Conservation (phyloP, 2,113 vertebrate species). For the Hydrochoerus hydrochaeris region DNA sequence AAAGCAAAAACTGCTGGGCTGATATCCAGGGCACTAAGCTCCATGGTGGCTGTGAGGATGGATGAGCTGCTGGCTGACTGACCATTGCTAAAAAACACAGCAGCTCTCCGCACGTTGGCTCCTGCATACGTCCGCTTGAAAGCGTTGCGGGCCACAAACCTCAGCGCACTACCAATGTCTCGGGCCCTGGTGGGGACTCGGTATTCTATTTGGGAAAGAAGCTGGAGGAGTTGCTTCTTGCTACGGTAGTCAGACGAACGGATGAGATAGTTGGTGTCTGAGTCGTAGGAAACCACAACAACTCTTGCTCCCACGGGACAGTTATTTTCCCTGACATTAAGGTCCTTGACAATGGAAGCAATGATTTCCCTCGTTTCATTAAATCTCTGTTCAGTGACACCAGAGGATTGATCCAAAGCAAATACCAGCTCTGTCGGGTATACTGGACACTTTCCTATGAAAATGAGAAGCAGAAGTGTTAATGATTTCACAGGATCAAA, state of each 20-base stretch:
- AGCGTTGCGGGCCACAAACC: slow-evolving; percentile 88
- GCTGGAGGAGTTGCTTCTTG: slow-evolving; percentile 86
- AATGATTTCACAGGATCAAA: background rate
- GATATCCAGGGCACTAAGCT: slow-evolving; percentile 87
- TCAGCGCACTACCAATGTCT: slow-evolving; percentile 88
- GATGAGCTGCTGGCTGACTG: slow-evolving; percentile 56
- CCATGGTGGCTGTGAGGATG: slow-evolving; percentile 87
- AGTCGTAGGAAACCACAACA: slow-evolving; percentile 86
- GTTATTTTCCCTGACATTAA: slow-evolving; percentile 88
- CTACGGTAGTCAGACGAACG: slow-evolving; percentile 87
- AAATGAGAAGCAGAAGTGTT: slow-evolving; percentile 22
- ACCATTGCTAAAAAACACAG: slow-evolving; percentile 87
- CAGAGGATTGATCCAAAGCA: slow-evolving; percentile 89
- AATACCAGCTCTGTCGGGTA: slow-evolving; percentile 93
- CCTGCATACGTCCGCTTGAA: slow-evolving; percentile 88
- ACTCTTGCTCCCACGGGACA: slow-evolving; percentile 90
- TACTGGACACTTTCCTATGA: slow-evolving; percentile 84
- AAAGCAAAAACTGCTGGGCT: slow-evolving; percentile 86
- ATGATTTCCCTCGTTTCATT: slow-evolving; percentile 84
- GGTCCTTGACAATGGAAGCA: slow-evolving; percentile 82
- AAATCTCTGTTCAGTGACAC: slow-evolving; percentile 82
- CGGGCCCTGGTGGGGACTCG: slow-evolving; percentile 78
- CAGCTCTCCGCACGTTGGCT: slow-evolving; percentile 87
- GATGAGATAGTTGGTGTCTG: slow-evolving; percentile 85
- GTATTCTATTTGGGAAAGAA: slow-evolving; percentile 85